A percentile compares a stretch with the other conserved stretches of the same genome.
Evolutionary conservation across 2,888 invertebrate species (phyloP).

Genomic region (Caenorhabditis virilis): DNA sequence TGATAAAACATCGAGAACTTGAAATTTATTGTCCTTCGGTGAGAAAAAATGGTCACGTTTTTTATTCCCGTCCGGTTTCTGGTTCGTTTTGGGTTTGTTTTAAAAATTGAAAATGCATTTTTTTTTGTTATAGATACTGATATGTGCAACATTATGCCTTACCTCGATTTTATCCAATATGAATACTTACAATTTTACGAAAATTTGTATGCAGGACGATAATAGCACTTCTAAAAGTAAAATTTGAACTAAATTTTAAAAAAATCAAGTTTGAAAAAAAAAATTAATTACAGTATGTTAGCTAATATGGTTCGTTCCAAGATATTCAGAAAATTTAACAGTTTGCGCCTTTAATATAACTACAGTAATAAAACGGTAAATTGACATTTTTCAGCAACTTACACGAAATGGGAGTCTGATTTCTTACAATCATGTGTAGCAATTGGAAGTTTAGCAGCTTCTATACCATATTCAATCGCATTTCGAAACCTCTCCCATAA

Average conservation of each 20-base stretch:
- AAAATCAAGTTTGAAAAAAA: too few relatives aligned
- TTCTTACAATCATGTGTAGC: constrained; percentile 38
- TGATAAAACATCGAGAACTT: too few relatives aligned
- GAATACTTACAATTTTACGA: constrained; percentile 53
- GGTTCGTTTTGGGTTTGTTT: constrained; percentile 3
- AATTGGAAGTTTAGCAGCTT: constrained; percentile 34
- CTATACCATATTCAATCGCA: constrained; percentile 36
- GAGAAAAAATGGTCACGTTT: neutral
- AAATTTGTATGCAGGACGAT: constrained; percentile 48
- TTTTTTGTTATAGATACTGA: constrained; percentile 26
- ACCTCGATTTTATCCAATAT: constrained; percentile 44
- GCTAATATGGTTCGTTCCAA: too few relatives aligned
- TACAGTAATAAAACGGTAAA: too few relatives aligned
- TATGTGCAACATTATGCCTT: constrained; percentile 37
- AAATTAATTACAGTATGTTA: too few relatives aligned
- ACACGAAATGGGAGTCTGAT: constrained; percentile 17
- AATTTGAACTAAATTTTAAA: constrained; percentile 2
- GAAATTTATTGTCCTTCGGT: too few relatives aligned
- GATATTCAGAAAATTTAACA: too few relatives aligned
- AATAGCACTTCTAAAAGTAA: constrained; percentile 32
- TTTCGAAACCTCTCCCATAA: constrained; percentile 36
- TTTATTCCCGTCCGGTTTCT: constrained; percentile 25
- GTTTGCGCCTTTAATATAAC: too few relatives aligned
- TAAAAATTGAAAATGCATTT: neutral
- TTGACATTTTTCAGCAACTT: too few relatives aligned